Base-by-base conservation (phyloP, 2,113 vertebrate genomes). In the Megaleporinus macrocephalus region DNA sequence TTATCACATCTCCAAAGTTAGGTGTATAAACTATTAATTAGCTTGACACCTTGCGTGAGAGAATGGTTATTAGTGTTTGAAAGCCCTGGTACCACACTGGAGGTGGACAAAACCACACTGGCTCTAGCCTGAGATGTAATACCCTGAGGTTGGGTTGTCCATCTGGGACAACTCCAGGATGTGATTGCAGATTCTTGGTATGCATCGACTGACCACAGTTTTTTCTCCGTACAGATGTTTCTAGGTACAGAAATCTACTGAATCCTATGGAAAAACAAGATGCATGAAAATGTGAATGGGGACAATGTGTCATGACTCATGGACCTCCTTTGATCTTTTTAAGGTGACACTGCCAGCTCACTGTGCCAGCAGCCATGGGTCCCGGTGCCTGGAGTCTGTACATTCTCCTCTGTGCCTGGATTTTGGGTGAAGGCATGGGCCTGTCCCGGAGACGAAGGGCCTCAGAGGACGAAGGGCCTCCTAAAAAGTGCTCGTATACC, bases 401-500 rank as follows among this genome's bases (percentile, higher is more conserved):
- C 26, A 44, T 90, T 75, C 63, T 93, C 36, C 70, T 92, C 49
- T 80, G 84, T 78, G 49, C 90, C 59, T 89, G 90, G 73, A 71
- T 90, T 6, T 92, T 88, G 87, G 80, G 79, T 71, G 82, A 73
- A 33, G 84, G 84, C 51, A 80, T 88, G 72, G 89, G 90, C 76
- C 80, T 92, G 22, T 88, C 87, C 53, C 94, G 94, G 16, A 92
- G 91, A 88, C 92, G 96, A 78, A 95, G 97, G 6, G 93, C 95
- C 26, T 85, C 93, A 14, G 92, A 91, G 55, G 86, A 89, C 63
- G 79, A 87, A 36, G 95, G 93, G n/a, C 94, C 95, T 84, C 91
- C 87, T 24, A 96, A 94, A 88, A 97, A 96, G 86, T 99, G 98
- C 80, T 95, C 96, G 6, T 99, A 99, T 87, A 99, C 98, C 0